Percentiles rank a stretch among this genome's conserved stretches.
Conservation (phyloP, 2,797 vertebrate species). For the Anolis apletophallus region DNA sequence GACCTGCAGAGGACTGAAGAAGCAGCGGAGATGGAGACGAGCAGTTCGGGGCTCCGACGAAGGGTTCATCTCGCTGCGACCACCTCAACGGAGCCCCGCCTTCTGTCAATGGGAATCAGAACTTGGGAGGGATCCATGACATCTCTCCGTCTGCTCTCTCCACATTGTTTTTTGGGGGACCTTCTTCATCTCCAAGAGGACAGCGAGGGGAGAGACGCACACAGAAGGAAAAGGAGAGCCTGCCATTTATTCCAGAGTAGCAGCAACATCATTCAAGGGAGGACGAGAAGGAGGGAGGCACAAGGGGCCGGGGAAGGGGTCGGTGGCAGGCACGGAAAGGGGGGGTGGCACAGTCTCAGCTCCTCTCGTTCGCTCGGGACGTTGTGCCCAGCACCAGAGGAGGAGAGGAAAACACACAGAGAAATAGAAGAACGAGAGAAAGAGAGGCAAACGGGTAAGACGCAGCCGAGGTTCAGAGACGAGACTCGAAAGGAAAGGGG, state of each 20-base stretch:
- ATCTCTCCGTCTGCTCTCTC: too few species aligned
- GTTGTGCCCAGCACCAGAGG: slow-evolving; percentile 22
- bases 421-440: accelerated
- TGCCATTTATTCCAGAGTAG: slow-evolving; percentile 69
- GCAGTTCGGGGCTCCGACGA: too few species aligned
- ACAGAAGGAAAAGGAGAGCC: slow-evolving; percentile 38
- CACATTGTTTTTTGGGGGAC: slow-evolving; percentile 53
- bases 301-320: slow-evolving; percentile 35
- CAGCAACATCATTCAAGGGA: slow-evolving; percentile 60
- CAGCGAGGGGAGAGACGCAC: slow-evolving; percentile 36
- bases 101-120: too few species aligned
- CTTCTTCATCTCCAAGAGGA: slow-evolving; percentile 50
- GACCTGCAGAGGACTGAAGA: slow-evolving; percentile 75
- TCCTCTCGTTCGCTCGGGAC: slow-evolving; percentile 14
- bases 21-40: slow-evolving; percentile 1
- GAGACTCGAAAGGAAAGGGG: slow-evolving; percentile 6
- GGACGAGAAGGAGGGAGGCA: background rate
- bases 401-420: background rate
- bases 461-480: slow-evolving; percentile 41
- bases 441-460: background rate
- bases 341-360: slow-evolving; percentile 17
- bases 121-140: too few species aligned
- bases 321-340: slow-evolving; percentile 15
- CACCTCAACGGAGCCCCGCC: too few species aligned
- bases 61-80: too few species aligned